These are phyloP conservation scores for Hetaerina americana DNA, from an alignment of 1,140 invertebrate species.

Conservation along the genomic window DNA sequence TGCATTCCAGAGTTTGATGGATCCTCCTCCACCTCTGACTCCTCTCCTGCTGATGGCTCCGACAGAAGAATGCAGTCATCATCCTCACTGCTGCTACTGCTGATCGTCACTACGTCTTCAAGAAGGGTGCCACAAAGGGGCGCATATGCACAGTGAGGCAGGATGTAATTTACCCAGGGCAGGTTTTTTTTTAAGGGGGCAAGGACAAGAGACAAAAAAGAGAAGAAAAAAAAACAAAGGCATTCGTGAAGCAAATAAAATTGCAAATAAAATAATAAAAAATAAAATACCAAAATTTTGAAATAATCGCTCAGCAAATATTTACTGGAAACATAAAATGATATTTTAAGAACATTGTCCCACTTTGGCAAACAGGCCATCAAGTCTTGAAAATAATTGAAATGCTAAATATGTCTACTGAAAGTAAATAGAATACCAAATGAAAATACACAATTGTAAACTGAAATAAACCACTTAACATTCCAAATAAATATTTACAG, in stretches of 20 bases:
- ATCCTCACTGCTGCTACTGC: constrained; percentile 51
- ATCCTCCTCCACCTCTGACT: constrained; percentile 43
- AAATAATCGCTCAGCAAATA: no score
- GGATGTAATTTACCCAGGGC: background rate
- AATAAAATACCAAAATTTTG: background rate
- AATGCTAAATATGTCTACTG: no score
- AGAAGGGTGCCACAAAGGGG: constrained; percentile 22
- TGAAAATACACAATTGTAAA: no score
- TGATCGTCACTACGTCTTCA: constrained; percentile 46
- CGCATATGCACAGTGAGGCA: background rate
- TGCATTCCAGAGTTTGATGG: constrained; percentile 59
- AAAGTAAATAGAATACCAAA: no score
- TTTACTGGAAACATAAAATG: no score
- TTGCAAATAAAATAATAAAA: background rate
- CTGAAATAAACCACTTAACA: no score
- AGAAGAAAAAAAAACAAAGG: background rate
- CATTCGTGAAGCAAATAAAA: background rate
- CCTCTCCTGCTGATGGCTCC: constrained; percentile 39
- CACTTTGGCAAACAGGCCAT: no score
- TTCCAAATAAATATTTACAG: no score
- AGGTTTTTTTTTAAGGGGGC: background rate
- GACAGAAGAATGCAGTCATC: constrained; percentile 72
- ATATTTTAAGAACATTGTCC: no score
- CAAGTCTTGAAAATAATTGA: no score
- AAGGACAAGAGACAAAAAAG: background rate